Percentiles rank a stretch among this genome's conserved stretches.
Conservation (phyloP, 1,140 invertebrate genomes). For the Ips typographus region DNA sequence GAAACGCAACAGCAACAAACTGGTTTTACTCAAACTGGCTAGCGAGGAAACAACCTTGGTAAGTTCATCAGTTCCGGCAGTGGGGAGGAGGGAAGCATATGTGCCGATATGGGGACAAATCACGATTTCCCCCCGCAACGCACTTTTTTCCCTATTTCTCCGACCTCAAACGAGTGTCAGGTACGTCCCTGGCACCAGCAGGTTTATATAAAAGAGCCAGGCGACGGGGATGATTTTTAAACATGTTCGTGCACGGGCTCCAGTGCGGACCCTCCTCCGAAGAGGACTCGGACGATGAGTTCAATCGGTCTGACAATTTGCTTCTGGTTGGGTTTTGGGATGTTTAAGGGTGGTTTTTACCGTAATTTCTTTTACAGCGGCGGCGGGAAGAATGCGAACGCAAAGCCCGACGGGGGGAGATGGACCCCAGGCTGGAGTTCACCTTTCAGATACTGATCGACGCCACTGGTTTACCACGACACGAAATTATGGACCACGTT, state of each 20-base stretch:
- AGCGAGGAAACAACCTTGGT: slow-evolving; percentile 47
- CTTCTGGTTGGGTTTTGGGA: slow-evolving; percentile 36
- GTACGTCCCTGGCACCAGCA: background rate
- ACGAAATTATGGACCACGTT: slow-evolving; percentile 86
- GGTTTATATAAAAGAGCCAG: slow-evolving; percentile 3
- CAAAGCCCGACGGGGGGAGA: slow-evolving; percentile 81
- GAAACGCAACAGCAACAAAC: slow-evolving; percentile 39
- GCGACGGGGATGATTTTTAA: background rate
- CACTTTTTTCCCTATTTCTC: background rate
- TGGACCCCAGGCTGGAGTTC: slow-evolving; percentile 86
- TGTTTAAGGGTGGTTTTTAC: background rate
- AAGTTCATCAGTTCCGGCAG: slow-evolving; percentile 31
- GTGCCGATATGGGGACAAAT: slow-evolving; percentile 4
- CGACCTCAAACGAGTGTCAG: background rate
- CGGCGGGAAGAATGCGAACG: slow-evolving; percentile 86
- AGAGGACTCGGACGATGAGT: slow-evolving; percentile 37
- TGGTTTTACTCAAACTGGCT: slow-evolving; percentile 45
- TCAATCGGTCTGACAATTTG: slow-evolving; percentile 36
- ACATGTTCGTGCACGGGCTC: slow-evolving; percentile 45
- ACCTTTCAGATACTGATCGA: slow-evolving; percentile 84
- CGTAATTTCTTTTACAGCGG: slow-evolving; percentile 59
- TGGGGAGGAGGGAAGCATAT: background rate
- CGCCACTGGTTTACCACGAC: slow-evolving; percentile 72
- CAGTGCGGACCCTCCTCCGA: slow-evolving; percentile 31
- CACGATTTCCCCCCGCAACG: background rate